A percentile compares a stretch with the other conserved stretches of the same genome.
Evolutionary conservation across 2,888 invertebrate genomes (phyloP).

Genomic region (Melieria omissa): DNA sequence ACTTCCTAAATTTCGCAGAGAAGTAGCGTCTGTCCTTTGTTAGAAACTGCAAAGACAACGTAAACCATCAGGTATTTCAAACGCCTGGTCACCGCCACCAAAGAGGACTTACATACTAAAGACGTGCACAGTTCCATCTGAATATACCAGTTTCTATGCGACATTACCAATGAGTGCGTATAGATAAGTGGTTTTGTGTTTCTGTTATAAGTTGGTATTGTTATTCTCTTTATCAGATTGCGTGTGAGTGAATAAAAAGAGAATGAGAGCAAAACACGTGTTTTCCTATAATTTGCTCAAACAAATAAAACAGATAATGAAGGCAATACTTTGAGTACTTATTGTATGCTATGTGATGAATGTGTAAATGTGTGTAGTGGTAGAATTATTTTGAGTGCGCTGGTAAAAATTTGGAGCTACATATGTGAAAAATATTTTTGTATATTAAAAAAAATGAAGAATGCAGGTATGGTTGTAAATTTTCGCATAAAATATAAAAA

Average conservation of each 20-base stretch:
- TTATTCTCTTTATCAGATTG: conserved; percentile 2
- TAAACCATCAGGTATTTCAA: no score
- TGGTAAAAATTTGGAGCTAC: no score
- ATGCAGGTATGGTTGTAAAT: no score
- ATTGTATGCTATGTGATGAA: neutral
- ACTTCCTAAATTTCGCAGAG: no score
- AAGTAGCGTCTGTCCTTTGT: no score
- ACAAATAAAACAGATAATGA: conserved; percentile 1
- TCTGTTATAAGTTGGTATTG: conserved; percentile 11
- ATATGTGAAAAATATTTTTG: no score
- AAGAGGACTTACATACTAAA: neutral
- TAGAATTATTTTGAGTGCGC: no score
- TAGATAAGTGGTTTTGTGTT: neutral
- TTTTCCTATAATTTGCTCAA: conserved; percentile 1
- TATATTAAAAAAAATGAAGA: no score
- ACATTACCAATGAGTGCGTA: neutral
- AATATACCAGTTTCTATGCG: conserved; percentile 1
- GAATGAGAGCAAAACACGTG: conserved; percentile 6
- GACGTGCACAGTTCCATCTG: conserved; percentile 8
- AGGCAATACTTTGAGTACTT: conserved; percentile 1
- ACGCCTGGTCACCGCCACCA: no score
- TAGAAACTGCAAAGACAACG: no score
- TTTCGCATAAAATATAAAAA: no score
- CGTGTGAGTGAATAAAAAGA: conserved; percentile 2
- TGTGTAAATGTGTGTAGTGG: neutral